A percentile compares a stretch with the other conserved stretches of the same genome.
These are phyloP conservation scores for Propithecus coquereli DNA, from an alignment of 2,113 vertebrate genomes.

Conservation along the genomic window DNA sequence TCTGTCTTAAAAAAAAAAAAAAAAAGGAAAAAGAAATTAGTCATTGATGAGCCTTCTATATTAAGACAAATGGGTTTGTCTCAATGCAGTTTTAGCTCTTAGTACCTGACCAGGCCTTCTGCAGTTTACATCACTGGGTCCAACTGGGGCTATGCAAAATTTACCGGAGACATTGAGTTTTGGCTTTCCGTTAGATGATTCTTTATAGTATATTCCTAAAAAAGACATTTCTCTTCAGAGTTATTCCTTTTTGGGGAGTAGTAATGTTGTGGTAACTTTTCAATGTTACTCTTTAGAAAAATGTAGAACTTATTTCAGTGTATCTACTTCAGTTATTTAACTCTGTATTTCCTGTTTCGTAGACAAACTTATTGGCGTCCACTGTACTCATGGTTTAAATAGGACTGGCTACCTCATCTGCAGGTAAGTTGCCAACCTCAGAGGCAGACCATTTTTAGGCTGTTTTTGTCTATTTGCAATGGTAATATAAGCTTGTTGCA, in stretches of 20 bases:
- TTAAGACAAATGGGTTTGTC: neutral
- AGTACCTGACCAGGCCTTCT: neutral
- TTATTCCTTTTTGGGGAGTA: neutral
- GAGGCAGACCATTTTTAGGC: neutral
- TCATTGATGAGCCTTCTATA: neutral
- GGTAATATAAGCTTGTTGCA: neutral
- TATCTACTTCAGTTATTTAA: neutral
- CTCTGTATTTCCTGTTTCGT: neutral
- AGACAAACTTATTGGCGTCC: slow-evolving; percentile 96
- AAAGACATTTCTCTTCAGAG: neutral
- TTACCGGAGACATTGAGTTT: neutral
- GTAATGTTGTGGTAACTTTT: neutral
- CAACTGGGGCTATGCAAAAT: neutral
- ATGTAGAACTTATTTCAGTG: neutral
- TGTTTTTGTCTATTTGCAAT: neutral
- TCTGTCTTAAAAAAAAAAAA: no score
- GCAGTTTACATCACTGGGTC: neutral
- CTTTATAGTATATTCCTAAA: neutral
- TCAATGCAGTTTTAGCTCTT: neutral
- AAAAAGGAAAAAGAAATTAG: neutral
- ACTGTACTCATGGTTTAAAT: slow-evolving; percentile 95
- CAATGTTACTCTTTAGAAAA: slow-evolving; percentile 20
- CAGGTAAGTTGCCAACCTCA: slow-evolving; percentile 82
- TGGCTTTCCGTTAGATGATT: neutral
- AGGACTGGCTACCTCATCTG: slow-evolving; percentile 95